Base-by-base conservation (phyloP, 2,113 vertebrate genomes). In the Phalacrocorax carbo region DNA sequence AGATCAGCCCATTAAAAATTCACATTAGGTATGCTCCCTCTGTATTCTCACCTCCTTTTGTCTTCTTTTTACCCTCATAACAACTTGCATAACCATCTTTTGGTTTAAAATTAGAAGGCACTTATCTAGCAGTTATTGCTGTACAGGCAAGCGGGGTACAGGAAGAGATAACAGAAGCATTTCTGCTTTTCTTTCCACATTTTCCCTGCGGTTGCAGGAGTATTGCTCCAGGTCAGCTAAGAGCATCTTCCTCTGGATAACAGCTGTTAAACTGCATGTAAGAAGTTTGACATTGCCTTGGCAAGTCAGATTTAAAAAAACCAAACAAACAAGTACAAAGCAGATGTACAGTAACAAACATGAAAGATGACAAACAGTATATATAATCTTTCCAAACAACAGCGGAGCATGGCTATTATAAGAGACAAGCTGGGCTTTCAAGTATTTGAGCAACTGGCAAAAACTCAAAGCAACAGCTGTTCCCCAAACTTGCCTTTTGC, bases 261-360 rank as follows among this genome's bases (percentile, higher is more conserved):
- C 69, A 68, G 77, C 86, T 88, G 90, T 12, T 94, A 42, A 84
- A 87, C 34, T 32, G 34, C 52, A 54, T 15, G 7, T 19, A 79
- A 61, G 32, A 62, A 84, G 73, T 36, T 20, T 81, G 65, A 84
- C 73, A 46, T 12, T 52, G 83, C 55, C 44, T 78, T 61, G 44
- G 49, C 77, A 84, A 85, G 49, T 21, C 48, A 65, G 11, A 55
- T 44, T 83, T 15, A 5, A 14, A n/a, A n/a, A 36, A 54, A n/a
- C n/a, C n/a, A n/a, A n/a, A n/a, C n/a, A 32, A 30, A 36, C 29
- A 70, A 38, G 80, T 10, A 92, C 40, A 92, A 86, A 86, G 44
- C 93, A 96, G 78, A 94, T 91, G 83, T 52, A 72, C 52, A 77
- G 66, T 82, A 92, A 85, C 73, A 96, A 94, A 88, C 70, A 83